Evolutionary conservation across 1,140 invertebrate species (phyloP), one percentile per base, ranked within the genome.

Genomic region (Bathynomus jamesi): DNA sequence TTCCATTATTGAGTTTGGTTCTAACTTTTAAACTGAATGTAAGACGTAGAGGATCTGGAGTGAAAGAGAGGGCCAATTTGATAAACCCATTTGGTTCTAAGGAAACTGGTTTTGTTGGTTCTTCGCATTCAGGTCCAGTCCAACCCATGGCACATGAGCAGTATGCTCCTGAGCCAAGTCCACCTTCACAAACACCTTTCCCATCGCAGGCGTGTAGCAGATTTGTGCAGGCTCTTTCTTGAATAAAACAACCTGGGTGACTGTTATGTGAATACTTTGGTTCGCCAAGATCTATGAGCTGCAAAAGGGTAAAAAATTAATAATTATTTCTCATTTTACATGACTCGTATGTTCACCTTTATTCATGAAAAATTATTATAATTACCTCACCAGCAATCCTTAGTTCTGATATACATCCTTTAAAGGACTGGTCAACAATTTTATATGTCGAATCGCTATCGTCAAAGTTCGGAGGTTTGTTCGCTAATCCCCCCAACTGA

Each of bases 1-100:
- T 29, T 25, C 67, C 67, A n/a, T 28, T 61, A 28, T 69, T 69
- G 21, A 53, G 10, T 8, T 60, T 40, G 21, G 67, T 69, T 28
- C 67, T 53, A 29, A 69, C 8, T 29, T 61, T 32, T 30, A 69
- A 24, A 24, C 61, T 53, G 11, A 69, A 61, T 29, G 46, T 69
- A 29, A 61, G 17, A 8, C 28, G 10, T 4, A 69, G 8, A 8
- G 67, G 67, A 27, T 69, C 67, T 0, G 67, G 67, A 28, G 67
- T 61, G 28, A 69, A 69, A 61, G 67, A 69, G 13, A 69, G 46
- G n/a, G 67, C 67, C 10, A 69, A 61, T 25, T 69, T 69, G 11
- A 61, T 61, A 27, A 61, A 69, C 27, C 67, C 61, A 29, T 61
- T 31, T 4, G 28, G 28, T n/a, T 24, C 27, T n/a, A 69, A 21